phyloP scores from a whole-genome alignment of 1,140 invertebrate genomes.

The Drosophila tsacasi region DNA sequence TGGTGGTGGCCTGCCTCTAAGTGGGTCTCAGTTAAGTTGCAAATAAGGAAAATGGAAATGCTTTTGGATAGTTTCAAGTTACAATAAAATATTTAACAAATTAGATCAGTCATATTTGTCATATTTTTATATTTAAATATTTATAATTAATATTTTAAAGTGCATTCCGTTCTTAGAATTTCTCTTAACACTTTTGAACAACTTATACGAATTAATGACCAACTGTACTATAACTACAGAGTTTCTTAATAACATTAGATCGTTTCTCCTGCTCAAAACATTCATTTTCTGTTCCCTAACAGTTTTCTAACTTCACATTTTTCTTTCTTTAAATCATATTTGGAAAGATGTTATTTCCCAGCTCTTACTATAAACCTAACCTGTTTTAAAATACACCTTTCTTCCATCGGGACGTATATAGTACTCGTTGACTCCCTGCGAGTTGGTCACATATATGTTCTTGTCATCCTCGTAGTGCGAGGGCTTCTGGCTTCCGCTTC shows the following conservation, averaged over 20 bases:
- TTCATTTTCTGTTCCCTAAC: too few relatives aligned
- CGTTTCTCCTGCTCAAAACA: not conserved
- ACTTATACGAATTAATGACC: not conserved
- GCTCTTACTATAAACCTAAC: not conserved
- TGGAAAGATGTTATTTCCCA: not conserved
- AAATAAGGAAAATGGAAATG: not conserved
- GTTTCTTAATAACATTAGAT: not conserved
- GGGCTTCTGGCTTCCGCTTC: constrained; percentile 59
- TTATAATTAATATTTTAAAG: too few relatives aligned
- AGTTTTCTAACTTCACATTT: too few relatives aligned
- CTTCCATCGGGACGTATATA: constrained; percentile 77
- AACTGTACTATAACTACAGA: not conserved
- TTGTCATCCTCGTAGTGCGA: constrained; percentile 63
- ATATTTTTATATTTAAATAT: not conserved
- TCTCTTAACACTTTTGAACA: too few relatives aligned
- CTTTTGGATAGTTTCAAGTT: not conserved
- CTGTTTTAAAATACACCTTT: constrained; percentile 71
- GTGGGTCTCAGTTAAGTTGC: constrained; percentile 9
- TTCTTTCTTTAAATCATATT: not conserved
- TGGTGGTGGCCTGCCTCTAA: constrained; percentile 52
- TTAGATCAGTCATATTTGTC: constrained; percentile 11
- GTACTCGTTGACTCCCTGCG: constrained; percentile 78
- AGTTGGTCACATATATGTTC: constrained; percentile 83
- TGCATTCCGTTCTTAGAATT: too few relatives aligned
- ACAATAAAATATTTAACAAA: constrained; percentile 2